A percentile compares a stretch with the other conserved stretches of the same genome.
Evolutionary conservation across 2,888 invertebrate genomes (phyloP).

Genomic region (Griposia aprilina): DNA sequence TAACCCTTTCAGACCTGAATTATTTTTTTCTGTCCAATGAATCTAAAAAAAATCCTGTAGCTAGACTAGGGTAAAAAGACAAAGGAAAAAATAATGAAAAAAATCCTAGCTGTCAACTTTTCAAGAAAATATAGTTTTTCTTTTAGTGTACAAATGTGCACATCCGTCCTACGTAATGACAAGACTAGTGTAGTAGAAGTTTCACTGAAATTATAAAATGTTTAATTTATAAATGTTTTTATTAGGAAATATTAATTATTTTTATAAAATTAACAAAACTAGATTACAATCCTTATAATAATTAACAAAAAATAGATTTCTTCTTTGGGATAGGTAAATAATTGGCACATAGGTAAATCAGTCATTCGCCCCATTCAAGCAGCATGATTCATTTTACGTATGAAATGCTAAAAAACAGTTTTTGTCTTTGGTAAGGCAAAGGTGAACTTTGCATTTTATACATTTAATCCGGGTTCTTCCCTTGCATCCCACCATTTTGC

Average conservation of each 20-base stretch:
- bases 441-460: slow-evolving; percentile 66
- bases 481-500: slow-evolving; percentile 65
- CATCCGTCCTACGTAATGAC: no score
- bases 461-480: slow-evolving; percentile 64
- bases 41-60: neutral
- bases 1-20: neutral
- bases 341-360: neutral
- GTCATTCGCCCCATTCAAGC: neutral
- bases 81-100: no score
- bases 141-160: no score
- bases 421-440: slow-evolving; percentile 62
- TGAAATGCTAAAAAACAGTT: slow-evolving; percentile 66
- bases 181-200: no score
- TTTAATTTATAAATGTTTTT: no score
- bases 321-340: neutral
- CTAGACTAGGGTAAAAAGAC: neutral
- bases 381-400: slow-evolving; percentile 19
- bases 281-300: no score
- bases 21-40: neutral
- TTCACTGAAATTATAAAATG: no score
- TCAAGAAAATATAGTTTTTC: no score
- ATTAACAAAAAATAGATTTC: neutral
- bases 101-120: no score
- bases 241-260: no score
- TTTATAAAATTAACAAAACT: no score